Evolutionary conservation across 2,113 vertebrate species (phyloP), one percentile per base, ranked within the genome.

Genomic region (Hemiscyllium ocellatum): DNA sequence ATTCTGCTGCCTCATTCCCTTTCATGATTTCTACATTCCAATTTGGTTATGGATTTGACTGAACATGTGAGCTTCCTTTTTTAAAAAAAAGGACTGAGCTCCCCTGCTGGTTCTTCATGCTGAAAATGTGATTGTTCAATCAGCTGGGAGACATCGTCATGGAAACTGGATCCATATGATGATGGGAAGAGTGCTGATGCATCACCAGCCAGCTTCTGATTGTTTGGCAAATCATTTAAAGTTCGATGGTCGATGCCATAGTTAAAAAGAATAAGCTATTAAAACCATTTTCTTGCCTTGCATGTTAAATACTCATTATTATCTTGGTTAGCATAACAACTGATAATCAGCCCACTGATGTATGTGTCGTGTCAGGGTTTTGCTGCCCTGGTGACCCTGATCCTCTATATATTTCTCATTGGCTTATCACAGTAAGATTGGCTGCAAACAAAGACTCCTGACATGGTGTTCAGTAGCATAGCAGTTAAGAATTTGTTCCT

Each of bases 101-200:
- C 70, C 19, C 94, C 94, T 69, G n/a, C 42, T 95, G 37, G 47
- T 47, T 72, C 69, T 72, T 50, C 42, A 4, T 72, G 69, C 69
- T 3, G 69, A 42, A 17, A 6, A 47, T 47, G 24, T 15, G 42
- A 95, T 70, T 95, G 93, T 95, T 95, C 93, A 95, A 47, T 95
- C 93, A 95, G 93, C 93, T 70, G 42, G 93, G 66, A 66, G 61
- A 66, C 65, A n/a, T 93, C n/a, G 89, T 93, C 89, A 93, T 93
- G 61, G 89, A 93, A 95, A 95, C 93, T 50, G 22, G 68, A 52
- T 95, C 68, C 13, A 52, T 76, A 76, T 95, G 94, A 76, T 95
- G 94, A 24, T 22, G 94, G 22, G 94, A 95, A 72, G 22, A 70
- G 37, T 69, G 66, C 91, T 95, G 68, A 66, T 26, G 69, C 94